Evolutionary conservation across 2,797 vertebrate species (phyloP), one percentile per base, ranked within the genome.

Genomic region (Knipowitschia caucasica): DNA sequence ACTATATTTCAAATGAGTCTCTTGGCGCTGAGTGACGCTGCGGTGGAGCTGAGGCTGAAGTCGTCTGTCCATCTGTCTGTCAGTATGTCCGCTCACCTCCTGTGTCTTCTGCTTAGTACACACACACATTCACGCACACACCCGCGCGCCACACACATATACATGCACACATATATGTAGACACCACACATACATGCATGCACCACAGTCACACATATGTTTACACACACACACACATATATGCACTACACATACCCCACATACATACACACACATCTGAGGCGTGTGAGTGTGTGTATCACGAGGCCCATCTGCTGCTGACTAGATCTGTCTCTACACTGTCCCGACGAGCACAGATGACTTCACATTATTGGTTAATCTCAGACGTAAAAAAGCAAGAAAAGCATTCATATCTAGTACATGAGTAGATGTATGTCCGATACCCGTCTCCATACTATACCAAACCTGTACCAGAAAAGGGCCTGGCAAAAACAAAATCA

Each of bases 41-140:
- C 66, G 68, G 82, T 47, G 62, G 59, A 57, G 57, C 47, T 82
- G 82, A 83, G 53, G 50, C 69, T 71, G 69, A 80, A 62, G 71
- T 68, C 53, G 69, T 84, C 81, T 78, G 64, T 86, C 86, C 82
- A 86, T 90, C 86, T 90, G 89, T 86, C 83, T 78, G 73, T 88
- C 79, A 85, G 77, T 84, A 84, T 89, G 83, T 84, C 80, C 67
- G 63, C 69, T 83, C 77, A 77, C 83, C 84, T 74, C 83, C 66
- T 68, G 75, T 49, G 71, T 80, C 81, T 77, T 67, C 68, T 71
- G 68, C 67, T 64, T 58, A 62, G 38, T 35, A 45, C 36, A 40
- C 55, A 73, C 59, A 53, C 44, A 62, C 45, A 62, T 49, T 59
- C 67, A 62, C 62, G 25, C 9, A 64, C 7, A n/a, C n/a, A n/a